phyloP scores from a whole-genome alignment of 2,888 invertebrate species.

The Meteorus colon region DNA sequence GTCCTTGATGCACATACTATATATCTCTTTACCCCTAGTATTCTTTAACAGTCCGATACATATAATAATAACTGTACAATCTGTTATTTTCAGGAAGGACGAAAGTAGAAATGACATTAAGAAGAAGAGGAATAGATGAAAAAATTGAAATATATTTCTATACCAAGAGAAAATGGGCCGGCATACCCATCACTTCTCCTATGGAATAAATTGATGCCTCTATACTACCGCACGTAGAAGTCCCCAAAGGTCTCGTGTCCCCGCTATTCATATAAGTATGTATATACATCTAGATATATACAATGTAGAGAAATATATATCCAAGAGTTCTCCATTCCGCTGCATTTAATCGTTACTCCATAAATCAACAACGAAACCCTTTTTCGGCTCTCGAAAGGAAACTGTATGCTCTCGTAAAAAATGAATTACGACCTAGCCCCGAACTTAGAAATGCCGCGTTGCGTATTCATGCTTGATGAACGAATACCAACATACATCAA shows the following conservation, averaged over 20 bases:
- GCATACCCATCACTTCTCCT: not conserved
- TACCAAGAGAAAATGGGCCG: constrained; percentile 2
- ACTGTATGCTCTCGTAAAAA: constrained; percentile 55
- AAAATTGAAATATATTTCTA: not conserved
- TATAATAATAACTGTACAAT: constrained; percentile 3
- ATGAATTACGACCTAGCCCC: constrained; percentile 54
- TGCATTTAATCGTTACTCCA: constrained; percentile 57
- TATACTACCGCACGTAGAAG: constrained; percentile 11
- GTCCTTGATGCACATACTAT: not conserved
- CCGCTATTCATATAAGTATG: not conserved
- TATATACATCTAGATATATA: constrained; percentile 31
- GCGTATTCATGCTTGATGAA: constrained; percentile 29
- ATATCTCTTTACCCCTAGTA: not conserved
- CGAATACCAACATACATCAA: constrained; percentile 19
- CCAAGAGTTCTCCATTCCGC: constrained; percentile 46
- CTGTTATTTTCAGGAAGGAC: not conserved
- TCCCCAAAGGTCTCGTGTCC: constrained; percentile 10
- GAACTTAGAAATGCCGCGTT: constrained; percentile 37
- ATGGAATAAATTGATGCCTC: constrained; percentile 8
- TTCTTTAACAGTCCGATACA: not conserved
- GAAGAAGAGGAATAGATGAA: not conserved
- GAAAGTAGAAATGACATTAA: not conserved
- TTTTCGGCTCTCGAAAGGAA: constrained; percentile 55
- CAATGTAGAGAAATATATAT: constrained; percentile 48
- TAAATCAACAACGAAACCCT: constrained; percentile 55